phyloP scores from a whole-genome alignment of 2,113 vertebrate species.

The Petroica traversi region DNA sequence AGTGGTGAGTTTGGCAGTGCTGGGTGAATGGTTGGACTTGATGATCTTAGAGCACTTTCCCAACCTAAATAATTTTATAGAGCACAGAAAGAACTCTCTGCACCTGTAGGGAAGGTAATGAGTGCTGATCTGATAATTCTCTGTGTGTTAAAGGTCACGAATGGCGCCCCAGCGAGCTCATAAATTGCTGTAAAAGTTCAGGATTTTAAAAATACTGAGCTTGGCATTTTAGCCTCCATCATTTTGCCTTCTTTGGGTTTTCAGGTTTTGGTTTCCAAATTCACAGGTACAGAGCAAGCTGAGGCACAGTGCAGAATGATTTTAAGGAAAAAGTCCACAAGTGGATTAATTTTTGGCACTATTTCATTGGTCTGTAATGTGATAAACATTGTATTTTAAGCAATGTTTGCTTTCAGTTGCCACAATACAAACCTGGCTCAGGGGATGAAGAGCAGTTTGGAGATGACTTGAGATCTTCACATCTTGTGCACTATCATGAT shows the following conservation, averaged over 20 bases:
- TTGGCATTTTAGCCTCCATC: not conserved
- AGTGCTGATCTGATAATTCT: not conserved
- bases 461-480: not conserved
- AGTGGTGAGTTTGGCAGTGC: not conserved
- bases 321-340: not conserved
- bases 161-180: not conserved
- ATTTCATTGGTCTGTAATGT: not conserved
- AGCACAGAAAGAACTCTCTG: not conserved
- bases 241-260: not conserved
- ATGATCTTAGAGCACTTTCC: not conserved
- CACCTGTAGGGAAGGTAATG: slow-evolving; percentile 28
- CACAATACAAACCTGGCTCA: not conserved
- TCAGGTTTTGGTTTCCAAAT: not conserved
- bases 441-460: not conserved
- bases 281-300: not conserved
- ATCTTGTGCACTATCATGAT: not conserved
- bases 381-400: not conserved
- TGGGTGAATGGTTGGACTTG: rapidly evolving
- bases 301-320: not conserved
- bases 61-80: not conserved
- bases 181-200: not conserved
- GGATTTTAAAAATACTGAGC: not conserved
- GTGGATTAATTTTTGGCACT: not conserved
- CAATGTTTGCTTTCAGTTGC: not conserved
- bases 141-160: not conserved